phyloP scores from a whole-genome alignment of 2,113 vertebrate species.

The Pseudorasbora parva region DNA sequence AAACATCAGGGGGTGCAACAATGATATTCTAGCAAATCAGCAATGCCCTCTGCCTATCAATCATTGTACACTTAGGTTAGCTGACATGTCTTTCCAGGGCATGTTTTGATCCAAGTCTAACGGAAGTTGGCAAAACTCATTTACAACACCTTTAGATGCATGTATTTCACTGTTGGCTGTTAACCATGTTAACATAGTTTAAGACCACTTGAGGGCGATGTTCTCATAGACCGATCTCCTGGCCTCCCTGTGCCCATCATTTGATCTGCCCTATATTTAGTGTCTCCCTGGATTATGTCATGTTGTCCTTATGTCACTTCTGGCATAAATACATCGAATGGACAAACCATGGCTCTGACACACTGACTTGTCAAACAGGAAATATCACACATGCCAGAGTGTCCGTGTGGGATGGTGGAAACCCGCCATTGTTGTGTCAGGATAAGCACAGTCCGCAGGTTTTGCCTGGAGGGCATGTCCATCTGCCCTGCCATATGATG shows the following conservation, averaged over 20 bases:
- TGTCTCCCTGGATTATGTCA: background rate
- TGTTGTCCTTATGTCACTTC: constrained; percentile 22
- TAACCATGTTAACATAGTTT: background rate
- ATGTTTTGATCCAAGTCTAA: background rate
- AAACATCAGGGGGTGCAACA: too few relatives aligned
- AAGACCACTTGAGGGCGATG: constrained; percentile 49
- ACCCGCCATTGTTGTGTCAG: constrained; percentile 38
- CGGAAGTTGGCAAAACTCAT: background rate
- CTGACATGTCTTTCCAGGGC: too few relatives aligned
- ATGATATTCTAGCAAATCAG: background rate
- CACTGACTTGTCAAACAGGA: constrained; percentile 12
- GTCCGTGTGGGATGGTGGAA: constrained; percentile 39
- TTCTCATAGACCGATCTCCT: constrained; percentile 57
- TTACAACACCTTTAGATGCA: background rate
- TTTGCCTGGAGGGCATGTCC: constrained; percentile 63
- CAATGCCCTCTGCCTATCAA: background rate
- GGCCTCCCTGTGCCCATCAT: constrained; percentile 34
- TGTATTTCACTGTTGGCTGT: background rate
- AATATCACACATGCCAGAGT: constrained; percentile 5
- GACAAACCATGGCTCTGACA: constrained; percentile 11
- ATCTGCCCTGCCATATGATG: constrained; percentile 75
- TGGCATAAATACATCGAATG: constrained; percentile 17
- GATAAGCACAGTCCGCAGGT: constrained; percentile 47
- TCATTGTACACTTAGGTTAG: too few relatives aligned
- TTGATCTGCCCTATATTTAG: constrained; percentile 37